Conservation (phyloP, 2,797 vertebrate genomes). For the Moxostoma hubbsi region DNA sequence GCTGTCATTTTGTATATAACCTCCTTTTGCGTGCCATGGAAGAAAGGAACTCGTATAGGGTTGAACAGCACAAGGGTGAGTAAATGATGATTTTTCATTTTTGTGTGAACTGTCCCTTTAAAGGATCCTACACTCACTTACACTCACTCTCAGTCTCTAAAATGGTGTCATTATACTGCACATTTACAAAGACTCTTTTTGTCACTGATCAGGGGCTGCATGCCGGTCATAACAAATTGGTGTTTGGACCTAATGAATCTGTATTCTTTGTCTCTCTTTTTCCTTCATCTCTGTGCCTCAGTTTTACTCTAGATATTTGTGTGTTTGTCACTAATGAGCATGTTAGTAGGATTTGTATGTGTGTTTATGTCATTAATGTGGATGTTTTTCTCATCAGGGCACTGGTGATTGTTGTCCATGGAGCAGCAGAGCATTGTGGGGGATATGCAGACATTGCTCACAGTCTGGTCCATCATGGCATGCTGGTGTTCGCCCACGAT, state of each 20-base stretch:
- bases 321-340: conserved; percentile 7
- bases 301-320: conserved; percentile 21
- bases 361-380: conserved; percentile 1
- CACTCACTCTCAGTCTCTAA: conserved; percentile 18
- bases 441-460: conserved; percentile 89
- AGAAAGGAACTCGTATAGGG: not conserved
- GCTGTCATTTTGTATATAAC: too few relatives aligned
- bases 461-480: conserved; percentile 81
- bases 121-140: not conserved
- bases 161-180: conserved; percentile 7
- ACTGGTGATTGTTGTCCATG: conserved; percentile 89
- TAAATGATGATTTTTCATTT: not conserved
- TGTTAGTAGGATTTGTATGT: conserved; percentile 35
- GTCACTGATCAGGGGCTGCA: conserved; percentile 10
- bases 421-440: conserved; percentile 91
- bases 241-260: conserved; percentile 46
- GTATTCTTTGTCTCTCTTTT: conserved; percentile 35
- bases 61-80: too few relatives aligned
- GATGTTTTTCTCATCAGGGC: conserved; percentile 77
- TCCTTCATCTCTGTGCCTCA: not conserved
- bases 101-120: not conserved
- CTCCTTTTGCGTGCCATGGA: not conserved
- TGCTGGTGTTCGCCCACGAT: conserved; percentile 93
- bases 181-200: conserved; percentile 49
- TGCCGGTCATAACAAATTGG: conserved; percentile 23